Base-by-base conservation (phyloP, 2,113 vertebrate species). In the Centropus bengalensis region DNA sequence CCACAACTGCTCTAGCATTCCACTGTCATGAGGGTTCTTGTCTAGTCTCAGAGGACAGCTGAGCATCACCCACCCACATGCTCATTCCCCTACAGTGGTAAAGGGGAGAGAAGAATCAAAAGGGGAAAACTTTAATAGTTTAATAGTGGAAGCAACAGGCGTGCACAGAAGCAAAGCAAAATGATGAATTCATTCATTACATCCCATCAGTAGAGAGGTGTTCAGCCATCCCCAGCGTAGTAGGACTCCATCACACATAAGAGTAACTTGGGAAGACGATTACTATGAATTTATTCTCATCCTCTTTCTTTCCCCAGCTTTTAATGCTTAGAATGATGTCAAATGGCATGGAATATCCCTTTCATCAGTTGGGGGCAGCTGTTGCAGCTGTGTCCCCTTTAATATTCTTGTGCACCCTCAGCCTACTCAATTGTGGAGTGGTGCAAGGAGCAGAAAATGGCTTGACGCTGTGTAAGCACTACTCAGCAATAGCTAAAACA, bases 221-320 rank as follows among this genome's bases (percentile, higher is more conserved):
- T 42, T 81, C 64, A 59, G 14, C 24, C 18, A 30, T 6, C 44
- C 23, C 14, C 24, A 45, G 49, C 24, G 36, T 14, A 73, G 12
- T 3, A 58, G 5, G 6, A 38, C 3, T 66, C 32, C 8, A 19
- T 12, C 45, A 56, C 1, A 0, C 0, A 0, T 15, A 60, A 33
- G 0, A 0, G 5, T 23, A 20, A 28, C 26, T 64, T 64, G 28
- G 9, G 26, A 66, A 83, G 64, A 59, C 8, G 83, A 27, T 42
- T 0, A 2, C 7, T 56, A 28, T 1, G 2, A 55, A 80, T 1
- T 1, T 12, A 11, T 13, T 5, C 52, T 6, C 12, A 79, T 62
- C 5, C 4, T 47, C 26, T 16, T 76, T 68, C 18, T 40, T 59
- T 5, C 9, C 14, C 3, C 9, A 62, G 28, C 1, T 79, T 66